Base-by-base conservation (phyloP, 2,113 vertebrate genomes). In the Clarias magur region DNA sequence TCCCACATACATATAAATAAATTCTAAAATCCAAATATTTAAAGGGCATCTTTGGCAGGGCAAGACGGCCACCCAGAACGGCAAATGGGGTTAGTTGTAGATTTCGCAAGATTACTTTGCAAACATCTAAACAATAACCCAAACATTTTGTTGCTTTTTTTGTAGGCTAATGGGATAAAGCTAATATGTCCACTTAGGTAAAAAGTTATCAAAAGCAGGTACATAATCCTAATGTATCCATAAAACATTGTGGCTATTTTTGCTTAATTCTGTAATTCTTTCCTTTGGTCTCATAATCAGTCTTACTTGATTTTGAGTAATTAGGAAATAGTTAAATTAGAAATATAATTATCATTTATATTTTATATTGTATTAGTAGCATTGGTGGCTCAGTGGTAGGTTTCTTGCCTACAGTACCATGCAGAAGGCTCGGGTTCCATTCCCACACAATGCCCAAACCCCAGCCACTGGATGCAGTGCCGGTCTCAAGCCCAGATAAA, bases 1-100 rank as follows among this genome's bases (percentile, higher is more conserved):
- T 93, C 91, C 92, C 86, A 83, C 94, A 92, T 86, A 89, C 92
- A 95, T 94, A 95, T 92, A 94, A 95, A 94, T 93, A 95, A 92
- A 93, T 90, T 87, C 90, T 82, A 68, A n/a, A 90, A 92, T 94
- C 93, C 93, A 94, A 94, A 95, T 92, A 94, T 54, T 62, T 80
- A 57, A n/a, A 89, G 89, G 89, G 91, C 92, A 93, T 93, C 92
- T 86, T 93, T 95, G 94, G 93, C 92, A 56, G 25, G 6, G 34
- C 65, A 84, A 8, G 25, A 1, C 3, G 94, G 89, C 95, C 95
- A 95, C 94, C 94, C 93, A 94, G 84, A 84, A 88, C 79, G 91
- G 91, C 90, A 27, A 48, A 85, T 85, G 67, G 87, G 82, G 86
- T 90, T 53, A 88, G 87, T 89, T 92, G 92, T 87, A 90, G 90